Evolutionary conservation across 2,797 vertebrate species (phyloP).

Genomic region (Anas capensis): DNA sequence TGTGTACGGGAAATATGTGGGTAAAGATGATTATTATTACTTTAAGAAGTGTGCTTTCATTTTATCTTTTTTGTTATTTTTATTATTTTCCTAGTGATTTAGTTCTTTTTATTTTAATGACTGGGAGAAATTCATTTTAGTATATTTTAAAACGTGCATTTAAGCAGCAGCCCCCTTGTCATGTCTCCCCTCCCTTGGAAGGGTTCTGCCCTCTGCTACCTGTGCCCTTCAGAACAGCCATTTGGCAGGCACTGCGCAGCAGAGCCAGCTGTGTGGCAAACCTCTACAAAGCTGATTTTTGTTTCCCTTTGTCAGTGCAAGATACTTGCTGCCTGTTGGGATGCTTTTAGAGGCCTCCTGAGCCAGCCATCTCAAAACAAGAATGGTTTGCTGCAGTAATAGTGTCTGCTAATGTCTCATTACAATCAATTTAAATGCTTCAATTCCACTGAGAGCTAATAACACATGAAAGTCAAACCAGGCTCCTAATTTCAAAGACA

Average conservation of each 20-base stretch:
- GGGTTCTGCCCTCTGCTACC: background rate
- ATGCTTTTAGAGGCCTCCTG: conserved; percentile 42
- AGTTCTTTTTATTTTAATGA: background rate
- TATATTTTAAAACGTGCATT: background rate
- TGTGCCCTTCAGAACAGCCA: background rate
- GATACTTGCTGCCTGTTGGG: background rate
- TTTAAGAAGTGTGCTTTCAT: background rate
- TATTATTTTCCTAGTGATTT: background rate
- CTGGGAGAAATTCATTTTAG: background rate
- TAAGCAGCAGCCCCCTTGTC: background rate
- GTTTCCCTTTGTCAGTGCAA: background rate
- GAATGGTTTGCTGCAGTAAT: conserved; percentile 28
- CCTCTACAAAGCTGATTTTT: conserved; percentile 5
- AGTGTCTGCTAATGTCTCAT: conserved; percentile 58
- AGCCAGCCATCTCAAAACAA: conserved; percentile 43
- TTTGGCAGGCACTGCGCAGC: background rate
- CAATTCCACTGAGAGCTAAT: conserved; percentile 52
- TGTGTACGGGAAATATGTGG: background rate
- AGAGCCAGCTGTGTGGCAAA: background rate
- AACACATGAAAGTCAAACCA: conserved; percentile 65
- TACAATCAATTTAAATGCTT: conserved; percentile 66
- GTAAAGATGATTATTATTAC: background rate
- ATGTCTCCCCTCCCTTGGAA: background rate
- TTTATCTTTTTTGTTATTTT: background rate
- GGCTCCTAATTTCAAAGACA: conserved; percentile 15